These are phyloP conservation scores for Eleginops maclovinus DNA, from an alignment of 2,113 vertebrate genomes.

Conservation along the genomic window DNA sequence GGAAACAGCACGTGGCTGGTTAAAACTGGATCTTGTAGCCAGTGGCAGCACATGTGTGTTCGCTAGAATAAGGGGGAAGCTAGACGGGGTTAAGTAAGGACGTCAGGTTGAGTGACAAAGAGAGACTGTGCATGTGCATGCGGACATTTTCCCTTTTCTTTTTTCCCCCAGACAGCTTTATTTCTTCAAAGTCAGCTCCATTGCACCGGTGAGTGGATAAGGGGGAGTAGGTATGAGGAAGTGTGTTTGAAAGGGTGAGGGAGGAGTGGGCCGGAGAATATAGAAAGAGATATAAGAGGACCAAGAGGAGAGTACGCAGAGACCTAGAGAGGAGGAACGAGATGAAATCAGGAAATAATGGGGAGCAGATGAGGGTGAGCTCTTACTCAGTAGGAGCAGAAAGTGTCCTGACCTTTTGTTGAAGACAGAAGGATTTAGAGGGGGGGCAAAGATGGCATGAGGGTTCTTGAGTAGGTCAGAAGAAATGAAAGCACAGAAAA, in stretches of 20 bases:
- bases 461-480: constrained; percentile 49
- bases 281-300: constrained; percentile 39
- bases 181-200: constrained; percentile 69
- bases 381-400: constrained; percentile 51
- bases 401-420: constrained; percentile 62
- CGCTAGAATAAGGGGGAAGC: constrained; percentile 38
- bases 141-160: constrained; percentile 63
- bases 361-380: constrained; percentile 73
- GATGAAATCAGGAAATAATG: constrained; percentile 68
- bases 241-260: constrained; percentile 36
- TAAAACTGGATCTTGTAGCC: constrained; percentile 41
- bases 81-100: constrained; percentile 37
- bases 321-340: constrained; percentile 38
- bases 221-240: constrained; percentile 45
- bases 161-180: constrained; percentile 50
- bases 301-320: constrained; percentile 13
- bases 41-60: constrained; percentile 41
- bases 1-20: constrained; percentile 44
- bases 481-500: constrained; percentile 71
- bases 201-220: constrained; percentile 57
- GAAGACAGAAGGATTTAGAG: constrained; percentile 27
- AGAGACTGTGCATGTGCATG: constrained; percentile 81
- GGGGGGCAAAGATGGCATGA: constrained; percentile 41
- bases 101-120: constrained; percentile 60
- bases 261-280: constrained; percentile 36